Evolutionary conservation across 2,888 invertebrate species (phyloP), one percentile per base, ranked within the genome.

Genomic region (Drosophila colorata): DNA sequence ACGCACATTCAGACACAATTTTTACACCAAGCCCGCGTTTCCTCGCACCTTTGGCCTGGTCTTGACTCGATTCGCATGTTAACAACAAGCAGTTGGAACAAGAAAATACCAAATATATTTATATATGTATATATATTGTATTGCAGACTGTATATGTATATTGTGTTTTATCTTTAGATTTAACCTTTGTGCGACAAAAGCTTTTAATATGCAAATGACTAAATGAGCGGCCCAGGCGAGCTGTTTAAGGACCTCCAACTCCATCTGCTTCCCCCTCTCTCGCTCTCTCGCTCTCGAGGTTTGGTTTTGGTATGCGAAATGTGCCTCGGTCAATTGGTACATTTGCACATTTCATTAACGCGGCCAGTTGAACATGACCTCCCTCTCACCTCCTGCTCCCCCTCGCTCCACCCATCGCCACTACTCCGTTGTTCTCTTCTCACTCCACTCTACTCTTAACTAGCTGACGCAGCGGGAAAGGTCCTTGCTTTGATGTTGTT

Each of bases 141-240:
- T 52, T 28, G 28, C 25, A 48, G 38, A 38, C 37, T 43, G 37
- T 52, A 38, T 67, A 33, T 51, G n/a, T 51, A 46, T 70, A 72
- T 82, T 82, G 73, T 76, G 81, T 69, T 87, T 87, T 85, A 85
- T 85, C 85, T 87, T 87, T 80, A 74, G 88, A 85, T 74, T 85
- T 88, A 85, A 87, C 81, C 81, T 88, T 88, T 85, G 85, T 88
- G 89, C 85, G 89, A 88, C 87, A 85, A 85, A 84, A 88, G 88
- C 85, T 87, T 88, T 85, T 88, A 88, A 87, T 85, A 85, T 85
- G 85, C 89, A 85, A 85, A 85, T 85, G 85, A 72, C 85, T 84
- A 88, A 88, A 88, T 87, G 85, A 88, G 77, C 72, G 72, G 76
- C 68, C 51, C 56, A 44, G 51, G 63, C 46, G 61, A 47, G 23